Evolutionary conservation across 1,140 invertebrate species (phyloP), one percentile per base, ranked within the genome.

Genomic region (Drosophila lowei): DNA sequence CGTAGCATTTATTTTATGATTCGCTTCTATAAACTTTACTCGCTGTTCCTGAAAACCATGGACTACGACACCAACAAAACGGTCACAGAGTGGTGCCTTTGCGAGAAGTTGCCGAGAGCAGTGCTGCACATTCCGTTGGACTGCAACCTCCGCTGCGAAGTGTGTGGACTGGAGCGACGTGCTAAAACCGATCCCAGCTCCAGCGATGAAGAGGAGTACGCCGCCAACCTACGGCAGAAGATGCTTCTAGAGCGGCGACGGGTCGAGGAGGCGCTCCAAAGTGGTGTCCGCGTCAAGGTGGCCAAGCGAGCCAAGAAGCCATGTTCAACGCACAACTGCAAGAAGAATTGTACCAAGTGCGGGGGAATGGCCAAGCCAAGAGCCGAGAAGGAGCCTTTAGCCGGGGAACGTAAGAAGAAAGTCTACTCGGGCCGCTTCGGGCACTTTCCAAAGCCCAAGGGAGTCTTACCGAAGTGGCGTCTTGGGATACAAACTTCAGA

Each of bases 21-120:
- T 49, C 81, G 81, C 6, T 77, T 85, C n/a, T 88, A 65, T 57
- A 80, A 88, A 50, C 13, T 86, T 1, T 86, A 88, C 34, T 67
- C 70, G n/a, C 46, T 86, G 1, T 81, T 81, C 72, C 28, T 62
- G 18, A 78, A 65, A 30, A 78, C 75, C 18, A 65, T 77, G 55
- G 8, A 41, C 44, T 55, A 52, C 23, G 57, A 42, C 8, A 28
- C 42, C 0, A 8, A 8, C 2, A 46, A 25, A 3, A 9, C 2
- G 8, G 15, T 23, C 11, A 42, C 16, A n/a, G 42, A 50, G 1
- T 75, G 64, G 65, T 85, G 81, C 60, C 25, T 72, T 5, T 85
- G 81, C 56, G 73, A 78, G 18, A 81, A 81, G 38, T 23, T 81
- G 25, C 81, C 81, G 0, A 68, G 81, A 8, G 67, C 78, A 6